A percentile compares a stretch with the other conserved stretches of the same genome.
Evolutionary conservation across 2,113 vertebrate species (phyloP).

Genomic region (Bubalus kerabau): DNA sequence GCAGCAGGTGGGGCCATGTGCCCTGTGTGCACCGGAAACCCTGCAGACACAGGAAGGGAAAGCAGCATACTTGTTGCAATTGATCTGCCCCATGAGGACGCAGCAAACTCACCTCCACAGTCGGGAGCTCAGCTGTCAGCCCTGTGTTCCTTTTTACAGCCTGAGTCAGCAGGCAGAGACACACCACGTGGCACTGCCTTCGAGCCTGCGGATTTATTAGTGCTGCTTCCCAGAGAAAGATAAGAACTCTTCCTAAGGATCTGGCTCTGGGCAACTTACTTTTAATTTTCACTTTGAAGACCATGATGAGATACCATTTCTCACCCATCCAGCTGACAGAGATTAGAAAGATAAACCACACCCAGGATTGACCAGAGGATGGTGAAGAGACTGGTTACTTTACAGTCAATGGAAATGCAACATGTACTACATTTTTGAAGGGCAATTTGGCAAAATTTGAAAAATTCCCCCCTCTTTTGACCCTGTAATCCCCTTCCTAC

Average conservation of each 20-base stretch:
- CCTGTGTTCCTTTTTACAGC: background rate
- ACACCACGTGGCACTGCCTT: background rate
- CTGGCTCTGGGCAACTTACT: background rate
- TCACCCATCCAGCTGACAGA: background rate
- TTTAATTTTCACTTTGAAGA: constrained; percentile 19
- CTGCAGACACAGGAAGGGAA: background rate
- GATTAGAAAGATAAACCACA: background rate
- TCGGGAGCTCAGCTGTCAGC: background rate
- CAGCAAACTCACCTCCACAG: background rate
- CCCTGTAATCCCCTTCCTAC: background rate
- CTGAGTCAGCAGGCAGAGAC: background rate
- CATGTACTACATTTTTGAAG: background rate
- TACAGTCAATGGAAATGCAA: background rate
- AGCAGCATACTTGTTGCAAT: background rate
- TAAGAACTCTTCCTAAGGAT: background rate
- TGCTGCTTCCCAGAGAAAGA: background rate
- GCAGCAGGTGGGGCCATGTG: background rate
- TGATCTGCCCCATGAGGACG: background rate
- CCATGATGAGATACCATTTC: background rate
- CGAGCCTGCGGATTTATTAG: background rate
- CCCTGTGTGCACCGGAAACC: background rate
- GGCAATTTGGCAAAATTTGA: background rate
- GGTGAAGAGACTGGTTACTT: background rate
- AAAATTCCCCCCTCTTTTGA: background rate
- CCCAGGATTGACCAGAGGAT: background rate